Conservation (phyloP, 2,113 vertebrate species). For the Pandion haliaetus region DNA sequence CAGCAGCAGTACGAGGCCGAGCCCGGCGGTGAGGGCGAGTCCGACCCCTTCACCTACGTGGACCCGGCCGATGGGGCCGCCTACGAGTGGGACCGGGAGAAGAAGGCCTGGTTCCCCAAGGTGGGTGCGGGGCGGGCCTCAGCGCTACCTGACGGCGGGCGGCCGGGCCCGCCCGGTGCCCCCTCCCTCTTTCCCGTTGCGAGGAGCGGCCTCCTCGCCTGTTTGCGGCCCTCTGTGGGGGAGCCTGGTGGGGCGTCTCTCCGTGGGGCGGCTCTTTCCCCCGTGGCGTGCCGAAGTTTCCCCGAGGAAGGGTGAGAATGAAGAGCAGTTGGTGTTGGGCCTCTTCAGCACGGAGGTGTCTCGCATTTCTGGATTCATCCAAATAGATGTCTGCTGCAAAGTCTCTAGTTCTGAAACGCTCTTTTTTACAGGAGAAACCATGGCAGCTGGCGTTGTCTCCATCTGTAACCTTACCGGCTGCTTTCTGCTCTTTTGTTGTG, state of each 20-base stretch:
- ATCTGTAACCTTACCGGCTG: neutral
- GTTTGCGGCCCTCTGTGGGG: neutral
- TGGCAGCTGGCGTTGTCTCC: neutral
- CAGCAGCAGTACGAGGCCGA: conserved; percentile 82
- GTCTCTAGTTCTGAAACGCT: too few relatives aligned
- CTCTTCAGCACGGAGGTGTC: neutral
- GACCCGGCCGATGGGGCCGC: conserved; percentile 86
- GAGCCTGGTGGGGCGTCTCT: too few relatives aligned
- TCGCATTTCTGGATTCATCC: neutral
- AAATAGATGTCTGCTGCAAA: fast-evolving
- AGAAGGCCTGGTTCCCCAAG: conserved; percentile 96
- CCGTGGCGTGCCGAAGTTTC: neutral
- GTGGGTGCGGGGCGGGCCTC: conserved; percentile 57
- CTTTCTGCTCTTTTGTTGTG: neutral
- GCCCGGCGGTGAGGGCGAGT: conserved; percentile 27
- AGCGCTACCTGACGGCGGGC: too few relatives aligned
- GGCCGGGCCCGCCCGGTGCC: neutral
- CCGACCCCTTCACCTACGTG: conserved; percentile 77
- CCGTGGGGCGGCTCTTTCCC: neutral
- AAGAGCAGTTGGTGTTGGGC: too few relatives aligned
- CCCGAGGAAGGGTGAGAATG: neutral
- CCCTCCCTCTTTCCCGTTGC: fast-evolving
- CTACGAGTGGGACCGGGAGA: conserved; percentile 93
- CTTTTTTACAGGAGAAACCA: neutral
- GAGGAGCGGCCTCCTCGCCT: neutral